phyloP scores from a whole-genome alignment of 2,888 invertebrate genomes.

The Drosophila atripex region DNA sequence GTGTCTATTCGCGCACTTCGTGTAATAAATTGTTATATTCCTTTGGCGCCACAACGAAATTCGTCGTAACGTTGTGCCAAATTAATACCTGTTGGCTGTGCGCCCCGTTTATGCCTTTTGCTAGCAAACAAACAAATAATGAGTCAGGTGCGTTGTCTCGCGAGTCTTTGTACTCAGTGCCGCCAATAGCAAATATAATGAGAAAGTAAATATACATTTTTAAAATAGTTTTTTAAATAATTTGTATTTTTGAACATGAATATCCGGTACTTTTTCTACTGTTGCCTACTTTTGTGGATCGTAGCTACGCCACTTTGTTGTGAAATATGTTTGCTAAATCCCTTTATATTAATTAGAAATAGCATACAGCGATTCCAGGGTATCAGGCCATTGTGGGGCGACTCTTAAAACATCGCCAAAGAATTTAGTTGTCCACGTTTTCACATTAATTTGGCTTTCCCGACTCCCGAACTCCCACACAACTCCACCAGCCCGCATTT shows the following conservation, averaged over 20 bases:
- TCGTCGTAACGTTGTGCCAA: slow-evolving; percentile 57
- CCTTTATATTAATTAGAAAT: too few relatives aligned
- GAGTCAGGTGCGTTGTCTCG: slow-evolving; percentile 18
- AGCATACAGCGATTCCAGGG: slow-evolving; percentile 16
- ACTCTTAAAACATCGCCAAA: slow-evolving; percentile 8
- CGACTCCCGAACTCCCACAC: slow-evolving; percentile 6
- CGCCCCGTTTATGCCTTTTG: slow-evolving; percentile 43
- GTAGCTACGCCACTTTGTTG: not conserved
- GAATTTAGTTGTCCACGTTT: slow-evolving; percentile 43
- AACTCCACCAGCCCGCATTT: slow-evolving; percentile 40
- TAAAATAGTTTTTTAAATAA: not conserved
- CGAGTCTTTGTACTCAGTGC: slow-evolving; percentile 6
- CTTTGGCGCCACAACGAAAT: slow-evolving; percentile 53
- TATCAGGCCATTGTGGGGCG: slow-evolving; percentile 15
- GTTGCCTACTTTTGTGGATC: not conserved
- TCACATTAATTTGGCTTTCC: slow-evolving; percentile 45
- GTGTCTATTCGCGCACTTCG: slow-evolving; percentile 64
- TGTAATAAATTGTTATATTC: slow-evolving; percentile 66
- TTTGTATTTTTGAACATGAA: not conserved
- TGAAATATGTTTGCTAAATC: too few relatives aligned
- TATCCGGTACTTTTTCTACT: not conserved
- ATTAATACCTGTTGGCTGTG: slow-evolving; percentile 73
- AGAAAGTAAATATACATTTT: slow-evolving; percentile 25
- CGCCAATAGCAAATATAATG: not conserved
- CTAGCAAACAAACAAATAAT: slow-evolving; percentile 38